A percentile compares a stretch with the other conserved stretches of the same genome.
These are phyloP conservation scores for Scolopax mira DNA, from an alignment of 2,113 vertebrate genomes.

Conservation along the genomic window DNA sequence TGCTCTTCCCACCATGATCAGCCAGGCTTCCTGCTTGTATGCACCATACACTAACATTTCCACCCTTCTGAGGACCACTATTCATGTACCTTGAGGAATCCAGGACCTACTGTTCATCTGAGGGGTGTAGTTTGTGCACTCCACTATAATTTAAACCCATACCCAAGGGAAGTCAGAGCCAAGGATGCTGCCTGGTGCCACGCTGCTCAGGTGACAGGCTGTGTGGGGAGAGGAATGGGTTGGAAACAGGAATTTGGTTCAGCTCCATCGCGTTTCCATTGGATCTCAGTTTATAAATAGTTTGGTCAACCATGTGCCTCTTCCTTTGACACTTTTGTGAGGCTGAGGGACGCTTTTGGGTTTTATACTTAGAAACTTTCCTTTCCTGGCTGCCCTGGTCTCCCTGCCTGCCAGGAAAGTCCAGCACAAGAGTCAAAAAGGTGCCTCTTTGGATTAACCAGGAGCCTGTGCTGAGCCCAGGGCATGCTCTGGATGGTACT, in stretches of 20 bases:
- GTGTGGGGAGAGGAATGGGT: background rate
- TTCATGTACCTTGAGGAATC: background rate
- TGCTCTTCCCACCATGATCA: background rate
- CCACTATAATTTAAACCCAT: background rate
- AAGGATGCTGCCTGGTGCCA: background rate
- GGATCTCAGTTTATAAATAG: background rate
- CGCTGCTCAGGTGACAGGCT: background rate
- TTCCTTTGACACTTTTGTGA: background rate
- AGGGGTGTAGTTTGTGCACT: background rate
- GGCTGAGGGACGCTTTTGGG: background rate
- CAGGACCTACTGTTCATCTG: background rate
- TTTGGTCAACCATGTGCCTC: background rate
- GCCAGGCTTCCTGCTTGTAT: background rate
- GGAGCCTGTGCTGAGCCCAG: background rate
- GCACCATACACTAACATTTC: background rate
- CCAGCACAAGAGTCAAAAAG: background rate
- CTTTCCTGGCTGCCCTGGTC: background rate
- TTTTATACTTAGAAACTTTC: slow-evolving; percentile 23
- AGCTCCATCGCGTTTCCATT: background rate
- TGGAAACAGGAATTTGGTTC: background rate
- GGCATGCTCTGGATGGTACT: background rate
- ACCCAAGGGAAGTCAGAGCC: background rate
- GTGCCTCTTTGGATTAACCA: background rate
- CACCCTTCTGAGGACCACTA: background rate
- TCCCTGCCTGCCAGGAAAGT: slow-evolving; percentile 7